Conservation (phyloP, 2,113 vertebrate genomes). For the Spermophilus dauricus region DNA sequence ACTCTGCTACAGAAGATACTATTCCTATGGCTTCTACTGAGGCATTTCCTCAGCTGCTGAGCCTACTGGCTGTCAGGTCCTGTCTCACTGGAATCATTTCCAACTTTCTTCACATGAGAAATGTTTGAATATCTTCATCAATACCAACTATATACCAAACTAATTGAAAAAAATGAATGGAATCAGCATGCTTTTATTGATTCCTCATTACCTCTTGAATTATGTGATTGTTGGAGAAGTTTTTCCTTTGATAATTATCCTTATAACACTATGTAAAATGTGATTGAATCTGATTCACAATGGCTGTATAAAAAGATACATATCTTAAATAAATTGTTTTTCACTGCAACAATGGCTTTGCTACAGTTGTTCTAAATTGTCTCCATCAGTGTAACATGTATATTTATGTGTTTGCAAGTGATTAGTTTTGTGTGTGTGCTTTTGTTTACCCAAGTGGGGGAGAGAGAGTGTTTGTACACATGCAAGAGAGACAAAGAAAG, state of each 20-base stretch:
- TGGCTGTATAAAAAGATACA: neutral
- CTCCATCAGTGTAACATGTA: neutral
- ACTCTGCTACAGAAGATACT: neutral
- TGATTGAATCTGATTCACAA: neutral
- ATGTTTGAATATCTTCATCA: neutral
- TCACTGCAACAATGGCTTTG: neutral
- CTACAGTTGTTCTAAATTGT: neutral
- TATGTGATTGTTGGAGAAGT: neutral
- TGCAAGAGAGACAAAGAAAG: too few species aligned
- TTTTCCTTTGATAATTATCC: neutral
- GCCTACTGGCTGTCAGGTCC: fast-evolving
- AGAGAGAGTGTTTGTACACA: too few species aligned
- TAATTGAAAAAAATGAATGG: neutral
- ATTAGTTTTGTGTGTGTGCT: neutral
- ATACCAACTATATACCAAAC: neutral
- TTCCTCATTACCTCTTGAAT: neutral
- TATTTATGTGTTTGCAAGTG: neutral
- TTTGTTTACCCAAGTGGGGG: neutral
- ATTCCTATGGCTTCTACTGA: neutral
- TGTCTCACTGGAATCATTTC: neutral
- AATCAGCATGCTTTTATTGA: neutral
- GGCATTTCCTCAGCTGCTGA: neutral
- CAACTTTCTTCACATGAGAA: neutral
- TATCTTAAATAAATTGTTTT: constrained; percentile 19
- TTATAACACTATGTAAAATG: neutral